Evolutionary conservation across 2,113 vertebrate genomes (phyloP).

Genomic region (Alethe castanea): DNA sequence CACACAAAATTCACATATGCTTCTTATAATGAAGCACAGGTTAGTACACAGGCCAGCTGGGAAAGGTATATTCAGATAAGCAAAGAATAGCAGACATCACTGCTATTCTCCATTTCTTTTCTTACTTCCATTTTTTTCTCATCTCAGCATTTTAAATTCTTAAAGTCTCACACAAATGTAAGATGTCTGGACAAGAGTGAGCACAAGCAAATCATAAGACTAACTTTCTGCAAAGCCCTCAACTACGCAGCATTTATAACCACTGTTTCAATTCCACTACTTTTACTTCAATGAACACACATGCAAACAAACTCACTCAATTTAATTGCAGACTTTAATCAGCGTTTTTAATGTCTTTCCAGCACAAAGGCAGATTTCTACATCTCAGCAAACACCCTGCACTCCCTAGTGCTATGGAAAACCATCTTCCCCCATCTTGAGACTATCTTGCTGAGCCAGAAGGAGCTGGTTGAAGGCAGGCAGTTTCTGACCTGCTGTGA

Average conservation of each 20-base stretch:
- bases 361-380: background rate
- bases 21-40: background rate
- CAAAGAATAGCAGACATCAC: background rate
- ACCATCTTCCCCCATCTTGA: background rate
- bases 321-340: background rate
- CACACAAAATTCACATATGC: background rate
- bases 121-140: background rate
- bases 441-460: background rate
- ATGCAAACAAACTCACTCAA: background rate
- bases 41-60: accelerated
- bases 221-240: background rate
- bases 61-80: background rate
- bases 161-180: background rate
- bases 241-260: background rate
- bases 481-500: slow-evolving; percentile 84
- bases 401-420: background rate
- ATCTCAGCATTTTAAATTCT: background rate
- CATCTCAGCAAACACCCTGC: background rate
- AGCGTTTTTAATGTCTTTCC: background rate
- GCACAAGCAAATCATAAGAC: background rate
- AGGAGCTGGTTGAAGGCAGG: accelerated
- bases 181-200: background rate
- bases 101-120: background rate
- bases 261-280: background rate
- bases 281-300: background rate